Evolutionary conservation across 1,140 invertebrate species (phyloP).

Genomic region (Orussus abietinus): DNA sequence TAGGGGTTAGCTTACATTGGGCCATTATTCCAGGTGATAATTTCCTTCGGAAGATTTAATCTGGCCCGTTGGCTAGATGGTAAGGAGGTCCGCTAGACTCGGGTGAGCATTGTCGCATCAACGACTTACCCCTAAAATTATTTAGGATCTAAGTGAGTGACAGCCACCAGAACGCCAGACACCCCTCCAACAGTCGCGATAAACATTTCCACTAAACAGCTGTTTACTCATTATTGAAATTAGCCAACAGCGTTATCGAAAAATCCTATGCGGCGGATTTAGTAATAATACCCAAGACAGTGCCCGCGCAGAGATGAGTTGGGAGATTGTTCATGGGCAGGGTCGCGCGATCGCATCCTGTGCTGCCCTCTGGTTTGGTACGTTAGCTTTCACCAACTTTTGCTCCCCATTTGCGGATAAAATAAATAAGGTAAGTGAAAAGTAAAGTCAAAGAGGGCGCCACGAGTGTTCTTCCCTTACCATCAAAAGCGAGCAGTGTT

Average conservation of each 20-base stretch:
- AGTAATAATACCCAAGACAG: neutral
- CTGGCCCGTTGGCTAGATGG: no score
- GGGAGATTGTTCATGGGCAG: no score
- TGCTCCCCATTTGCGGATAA: no score
- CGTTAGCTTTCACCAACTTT: no score
- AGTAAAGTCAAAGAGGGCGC: no score
- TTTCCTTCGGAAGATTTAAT: no score
- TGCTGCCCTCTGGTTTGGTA: no score
- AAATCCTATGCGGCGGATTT: neutral
- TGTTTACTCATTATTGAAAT: slow-evolving; percentile 10
- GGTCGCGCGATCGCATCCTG: no score
- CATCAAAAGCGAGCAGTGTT: no score
- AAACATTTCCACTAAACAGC: slow-evolving; percentile 21
- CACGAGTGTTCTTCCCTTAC: no score
- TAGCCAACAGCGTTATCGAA: neutral
- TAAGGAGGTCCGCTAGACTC: neutral
- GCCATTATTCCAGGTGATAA: slow-evolving; percentile 58
- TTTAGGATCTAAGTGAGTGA: slow-evolving; percentile 2
- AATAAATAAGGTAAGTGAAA: no score
- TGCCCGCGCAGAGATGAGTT: no score
- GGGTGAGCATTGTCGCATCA: neutral
- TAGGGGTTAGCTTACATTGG: slow-evolving; percentile 63
- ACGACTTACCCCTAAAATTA: slow-evolving; percentile 8
- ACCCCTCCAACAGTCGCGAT: slow-evolving; percentile 9
- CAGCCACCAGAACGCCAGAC: slow-evolving; percentile 2